Evolutionary conservation across 2,888 invertebrate genomes (phyloP), one percentile per base, ranked within the genome.

Genomic region (Nemotelus pantherinus): DNA sequence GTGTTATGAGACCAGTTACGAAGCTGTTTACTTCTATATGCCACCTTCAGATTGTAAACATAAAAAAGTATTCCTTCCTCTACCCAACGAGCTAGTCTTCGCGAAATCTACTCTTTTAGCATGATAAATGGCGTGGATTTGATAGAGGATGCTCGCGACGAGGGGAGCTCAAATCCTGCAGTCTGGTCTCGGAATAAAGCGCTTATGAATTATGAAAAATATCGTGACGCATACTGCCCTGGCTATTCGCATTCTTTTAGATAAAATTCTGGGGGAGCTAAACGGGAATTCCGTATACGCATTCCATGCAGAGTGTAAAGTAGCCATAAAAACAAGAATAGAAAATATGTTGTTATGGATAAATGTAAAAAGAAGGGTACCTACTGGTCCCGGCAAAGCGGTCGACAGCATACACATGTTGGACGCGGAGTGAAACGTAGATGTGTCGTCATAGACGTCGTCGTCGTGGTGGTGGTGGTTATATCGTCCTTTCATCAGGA

Each of bases 161-260:
- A 44, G 2, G 63, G 63, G 39, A 9, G 63, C 10, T 9, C 63
- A 9, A 43, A 6, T 45, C 43, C 64, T 45, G 43, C 45, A 45
- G 64, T n/a, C n/a, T 44, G 64, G 57, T 2, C 10, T 44, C 57
- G 10, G 58, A 57, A 72, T 72, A 72, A 58, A 72, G 44, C 50
- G 50, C 72, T 72, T 45, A 72, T 72, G 72, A 72, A 72, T 72
- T 72, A 72, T 72, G 44, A 58, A 72, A 58, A 72, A 45, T 72
- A 47, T 44, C 41, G 68, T 50, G 39, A 68, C 53, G 68, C 68
- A 68, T 53, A 48, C n/a, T 39, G 72, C n/a, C 43, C 45, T 72
- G n/a, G 10, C 50, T 68, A 39, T 53, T 70, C n/a, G 41, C 63
- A 60, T 25, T 6, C 64, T n/a, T n/a, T 7, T 65, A 47, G 25